Conservation (phyloP, 64 coral and sea anemone genomes). For the Acropora tenuis region DNA sequence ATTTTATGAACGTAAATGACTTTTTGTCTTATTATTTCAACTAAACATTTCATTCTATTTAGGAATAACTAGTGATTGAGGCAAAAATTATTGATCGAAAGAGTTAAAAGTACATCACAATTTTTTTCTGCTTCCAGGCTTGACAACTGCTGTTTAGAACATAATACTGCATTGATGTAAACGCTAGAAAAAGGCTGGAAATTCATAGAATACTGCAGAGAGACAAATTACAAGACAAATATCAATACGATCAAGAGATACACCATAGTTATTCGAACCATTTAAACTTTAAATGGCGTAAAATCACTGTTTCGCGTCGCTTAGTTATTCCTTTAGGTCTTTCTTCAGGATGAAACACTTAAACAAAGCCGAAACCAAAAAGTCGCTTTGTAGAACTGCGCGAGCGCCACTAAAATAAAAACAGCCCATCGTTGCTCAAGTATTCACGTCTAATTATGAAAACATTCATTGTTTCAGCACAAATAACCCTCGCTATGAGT, state of each 20-base stretch:
- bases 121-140: too few relatives aligned
- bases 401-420: not conserved
- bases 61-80: too few relatives aligned
- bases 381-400: not conserved
- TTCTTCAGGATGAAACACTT: not conserved
- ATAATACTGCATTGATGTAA: too few relatives aligned
- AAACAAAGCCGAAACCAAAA: not conserved
- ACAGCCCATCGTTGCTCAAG: not conserved
- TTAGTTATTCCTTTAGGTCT: not conserved
- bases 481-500: not conserved
- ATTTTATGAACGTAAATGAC: too few relatives aligned
- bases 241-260: not conserved
- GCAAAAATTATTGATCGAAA: too few relatives aligned
- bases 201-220: not conserved
- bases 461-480: conserved; percentile 13
- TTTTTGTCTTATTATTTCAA: too few relatives aligned
- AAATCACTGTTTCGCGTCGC: not conserved
- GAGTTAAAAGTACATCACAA: too few relatives aligned
- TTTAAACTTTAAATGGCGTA: not conserved
- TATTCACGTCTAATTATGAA: not conserved
- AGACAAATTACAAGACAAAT: too few relatives aligned
- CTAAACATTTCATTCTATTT: too few relatives aligned
- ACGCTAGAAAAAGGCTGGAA: not conserved
- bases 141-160: too few relatives aligned
- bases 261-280: conserved; percentile 14